Conservation (phyloP, 2,113 vertebrate genomes). For the Notiomystis cincta region DNA sequence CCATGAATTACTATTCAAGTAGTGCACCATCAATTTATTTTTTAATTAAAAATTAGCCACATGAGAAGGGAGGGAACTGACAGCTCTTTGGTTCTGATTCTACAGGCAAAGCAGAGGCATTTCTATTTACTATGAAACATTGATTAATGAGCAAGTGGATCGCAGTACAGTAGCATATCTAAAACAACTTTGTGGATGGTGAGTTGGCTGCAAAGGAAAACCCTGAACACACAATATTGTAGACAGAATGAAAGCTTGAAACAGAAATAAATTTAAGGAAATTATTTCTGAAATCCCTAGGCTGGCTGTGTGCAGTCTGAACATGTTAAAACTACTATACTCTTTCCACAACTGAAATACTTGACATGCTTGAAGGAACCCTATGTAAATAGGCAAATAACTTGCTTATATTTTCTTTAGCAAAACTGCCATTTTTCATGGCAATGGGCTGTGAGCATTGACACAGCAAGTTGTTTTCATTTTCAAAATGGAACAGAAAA, state of each 20-base stretch:
- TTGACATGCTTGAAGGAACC: neutral
- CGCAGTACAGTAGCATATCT: neutral
- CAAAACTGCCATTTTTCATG: neutral
- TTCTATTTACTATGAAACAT: neutral
- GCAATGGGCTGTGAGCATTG: neutral
- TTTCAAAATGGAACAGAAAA: neutral
- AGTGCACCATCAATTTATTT: neutral
- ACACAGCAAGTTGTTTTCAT: neutral
- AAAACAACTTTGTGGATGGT: neutral
- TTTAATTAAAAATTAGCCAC: neutral
- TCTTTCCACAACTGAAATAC: neutral
- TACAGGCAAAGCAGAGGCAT: neutral
- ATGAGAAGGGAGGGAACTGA: neutral
- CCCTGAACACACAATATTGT: neutral
- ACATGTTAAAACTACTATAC: neutral
- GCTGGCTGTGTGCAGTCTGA: neutral
- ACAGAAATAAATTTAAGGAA: conserved; percentile 12
- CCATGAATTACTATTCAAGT: neutral
- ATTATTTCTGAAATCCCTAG: neutral
- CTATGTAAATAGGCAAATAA: neutral
- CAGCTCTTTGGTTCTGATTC: neutral
- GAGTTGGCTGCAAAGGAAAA: neutral
- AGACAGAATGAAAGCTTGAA: neutral
- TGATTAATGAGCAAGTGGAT: neutral
- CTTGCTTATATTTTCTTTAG: neutral